Conservation (phyloP, 2,888 invertebrate species). For the Tribolium freemani region DNA sequence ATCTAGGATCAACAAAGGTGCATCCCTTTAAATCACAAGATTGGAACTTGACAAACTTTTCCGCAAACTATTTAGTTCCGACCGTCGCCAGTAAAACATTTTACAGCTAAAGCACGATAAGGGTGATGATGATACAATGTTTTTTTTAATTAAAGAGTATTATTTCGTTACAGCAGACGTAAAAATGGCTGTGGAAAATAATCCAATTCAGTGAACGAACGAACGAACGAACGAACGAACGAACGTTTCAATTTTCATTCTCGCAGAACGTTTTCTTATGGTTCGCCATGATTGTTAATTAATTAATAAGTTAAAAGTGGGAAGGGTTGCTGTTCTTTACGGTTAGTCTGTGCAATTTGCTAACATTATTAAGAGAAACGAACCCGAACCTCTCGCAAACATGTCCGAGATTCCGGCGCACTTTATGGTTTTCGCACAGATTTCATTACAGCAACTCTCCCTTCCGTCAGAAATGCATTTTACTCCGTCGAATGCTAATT, state of each 20-base stretch:
- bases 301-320: constrained; percentile 68
- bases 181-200: too few relatives aligned
- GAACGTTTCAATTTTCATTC: constrained; percentile 66
- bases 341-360: constrained; percentile 67
- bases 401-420: constrained; percentile 66
- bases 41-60: constrained; percentile 36
- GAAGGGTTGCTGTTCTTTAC: constrained; percentile 67
- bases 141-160: too few relatives aligned
- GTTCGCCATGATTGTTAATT: constrained; percentile 68
- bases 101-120: too few relatives aligned
- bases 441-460: constrained; percentile 43
- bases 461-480: constrained; percentile 39
- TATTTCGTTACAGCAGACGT: too few relatives aligned
- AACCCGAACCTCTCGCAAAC: constrained; percentile 63
- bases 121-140: too few relatives aligned
- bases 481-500: constrained; percentile 42
- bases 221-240: constrained; percentile 50
- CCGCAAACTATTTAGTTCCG: constrained; percentile 23
- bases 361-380: constrained; percentile 67
- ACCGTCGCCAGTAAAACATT: background rate
- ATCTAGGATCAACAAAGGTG: constrained; percentile 44
- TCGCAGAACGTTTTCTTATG: constrained; percentile 62
- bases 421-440: constrained; percentile 57
- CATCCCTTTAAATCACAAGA: constrained; percentile 42
- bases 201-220: constrained; percentile 54